phyloP scores from a whole-genome alignment of 2,797 vertebrate species.

The Aphelocoma californica region DNA sequence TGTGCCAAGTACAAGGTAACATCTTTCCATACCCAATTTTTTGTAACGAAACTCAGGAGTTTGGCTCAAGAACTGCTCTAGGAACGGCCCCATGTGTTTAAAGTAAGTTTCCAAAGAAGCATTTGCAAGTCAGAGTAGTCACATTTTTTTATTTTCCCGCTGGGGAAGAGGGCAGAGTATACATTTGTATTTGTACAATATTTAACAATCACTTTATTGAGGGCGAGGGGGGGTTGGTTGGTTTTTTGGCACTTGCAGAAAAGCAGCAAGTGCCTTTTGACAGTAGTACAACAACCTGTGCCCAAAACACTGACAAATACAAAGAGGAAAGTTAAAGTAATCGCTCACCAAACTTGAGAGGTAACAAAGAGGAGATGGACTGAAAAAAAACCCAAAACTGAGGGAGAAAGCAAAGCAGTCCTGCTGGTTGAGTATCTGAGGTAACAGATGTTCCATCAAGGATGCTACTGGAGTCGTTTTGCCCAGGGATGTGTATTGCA shows the following conservation, averaged over 20 bases:
- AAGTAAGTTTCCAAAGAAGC: not conserved
- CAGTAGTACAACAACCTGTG: slow-evolving; percentile 85
- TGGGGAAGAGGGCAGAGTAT: slow-evolving; percentile 83
- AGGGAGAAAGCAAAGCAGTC: slow-evolving; percentile 54
- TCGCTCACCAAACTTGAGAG: slow-evolving; percentile 79
- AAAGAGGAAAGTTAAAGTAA: slow-evolving; percentile 77
- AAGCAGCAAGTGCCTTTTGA: slow-evolving; percentile 80
- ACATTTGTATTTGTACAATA: slow-evolving; percentile 93
- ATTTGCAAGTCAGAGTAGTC: slow-evolving; percentile 75
- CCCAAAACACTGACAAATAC: slow-evolving; percentile 81
- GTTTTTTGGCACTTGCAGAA: slow-evolving; percentile 79
- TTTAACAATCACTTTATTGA: slow-evolving; percentile 88
- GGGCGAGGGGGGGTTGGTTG: slow-evolving; percentile 71
- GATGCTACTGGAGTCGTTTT: slow-evolving; percentile 75
- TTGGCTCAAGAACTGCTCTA: too few relatives aligned
- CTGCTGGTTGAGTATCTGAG: slow-evolving; percentile 89
- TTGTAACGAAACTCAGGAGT: rapidly evolving
- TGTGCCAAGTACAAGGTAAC: not conserved
- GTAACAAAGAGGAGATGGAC: slow-evolving; percentile 78
- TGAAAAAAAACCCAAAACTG: slow-evolving; percentile 59
- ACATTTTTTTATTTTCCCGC: slow-evolving; percentile 83
- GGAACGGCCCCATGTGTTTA: rapidly evolving
- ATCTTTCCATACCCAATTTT: rapidly evolving
- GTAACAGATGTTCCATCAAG: slow-evolving; percentile 82
- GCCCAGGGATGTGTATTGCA: slow-evolving; percentile 62